A percentile compares a stretch with the other conserved stretches of the same genome.
Evolutionary conservation across 2,888 invertebrate genomes (phyloP).

Genomic region (Atrina japonica): DNA sequence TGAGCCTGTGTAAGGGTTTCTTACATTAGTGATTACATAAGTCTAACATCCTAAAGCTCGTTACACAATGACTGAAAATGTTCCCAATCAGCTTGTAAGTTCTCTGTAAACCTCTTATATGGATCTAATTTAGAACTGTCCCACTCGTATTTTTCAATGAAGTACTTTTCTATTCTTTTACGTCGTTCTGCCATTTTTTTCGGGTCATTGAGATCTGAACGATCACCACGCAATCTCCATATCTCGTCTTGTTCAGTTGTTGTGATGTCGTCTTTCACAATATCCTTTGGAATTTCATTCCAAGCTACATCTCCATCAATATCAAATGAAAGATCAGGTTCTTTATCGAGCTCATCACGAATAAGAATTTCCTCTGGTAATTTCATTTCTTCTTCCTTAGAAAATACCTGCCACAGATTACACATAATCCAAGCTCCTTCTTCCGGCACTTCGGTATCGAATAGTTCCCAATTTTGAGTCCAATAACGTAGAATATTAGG

Average conservation of each 20-base stretch:
- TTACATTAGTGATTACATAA: no score
- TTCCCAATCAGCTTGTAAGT: no score
- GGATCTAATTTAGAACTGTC: no score
- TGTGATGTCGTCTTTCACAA: conserved; percentile 58
- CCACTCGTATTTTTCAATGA: conserved; percentile 49
- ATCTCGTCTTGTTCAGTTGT: conserved; percentile 53
- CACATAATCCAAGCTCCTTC: conserved; percentile 50
- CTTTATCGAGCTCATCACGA: conserved; percentile 26
- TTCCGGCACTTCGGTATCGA: conserved; percentile 59
- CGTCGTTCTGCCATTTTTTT: conserved; percentile 50
- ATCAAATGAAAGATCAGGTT: conserved; percentile 49
- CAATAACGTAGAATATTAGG: conserved; percentile 53
- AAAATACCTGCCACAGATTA: conserved; percentile 13
- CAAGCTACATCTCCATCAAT: conserved; percentile 65
- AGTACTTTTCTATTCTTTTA: conserved; percentile 43
- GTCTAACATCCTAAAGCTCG: no score
- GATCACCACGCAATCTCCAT: conserved; percentile 47
- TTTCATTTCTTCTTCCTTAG: conserved; percentile 24
- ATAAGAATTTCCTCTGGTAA: conserved; percentile 35
- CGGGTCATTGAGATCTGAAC: conserved; percentile 47
- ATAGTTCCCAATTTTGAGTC: conserved; percentile 51
- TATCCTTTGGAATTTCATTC: conserved; percentile 54
- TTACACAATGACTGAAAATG: no score
- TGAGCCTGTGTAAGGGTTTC: no score
- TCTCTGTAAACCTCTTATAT: no score